These are phyloP conservation scores for Diplodus sargus DNA, from an alignment of 2,797 vertebrate species.

Conservation along the genomic window DNA sequence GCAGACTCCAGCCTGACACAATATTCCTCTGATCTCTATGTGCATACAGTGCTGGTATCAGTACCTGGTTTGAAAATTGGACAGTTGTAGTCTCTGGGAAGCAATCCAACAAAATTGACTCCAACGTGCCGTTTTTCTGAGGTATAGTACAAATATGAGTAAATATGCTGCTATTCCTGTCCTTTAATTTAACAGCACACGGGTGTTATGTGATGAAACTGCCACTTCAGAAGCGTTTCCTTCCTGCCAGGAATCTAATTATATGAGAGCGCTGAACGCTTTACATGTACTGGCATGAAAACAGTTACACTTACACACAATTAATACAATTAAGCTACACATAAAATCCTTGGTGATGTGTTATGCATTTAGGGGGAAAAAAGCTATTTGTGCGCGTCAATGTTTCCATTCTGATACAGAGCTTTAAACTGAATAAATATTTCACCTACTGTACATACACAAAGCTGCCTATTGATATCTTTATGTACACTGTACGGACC, in stretches of 20 bases:
- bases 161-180: constrained; percentile 25
- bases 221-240: constrained; percentile 29
- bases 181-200: constrained; percentile 9
- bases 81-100: not conserved
- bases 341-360: not conserved
- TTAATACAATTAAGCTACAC: constrained; percentile 12
- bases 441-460: not conserved
- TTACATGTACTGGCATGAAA: constrained; percentile 21
- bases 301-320: constrained; percentile 13
- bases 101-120: constrained; percentile 12
- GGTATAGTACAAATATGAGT: constrained; percentile 10
- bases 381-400: not conserved
- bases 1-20: not conserved
- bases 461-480: not conserved
- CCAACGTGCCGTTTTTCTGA: not conserved
- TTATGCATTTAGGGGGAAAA: not conserved
- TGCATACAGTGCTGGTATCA: not conserved
- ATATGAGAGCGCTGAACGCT: constrained; percentile 1
- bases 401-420: not conserved
- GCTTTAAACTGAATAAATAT: not conserved
- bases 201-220: not conserved
- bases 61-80: not conserved
- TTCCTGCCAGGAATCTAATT: constrained; percentile 29
- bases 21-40: constrained; percentile 18
- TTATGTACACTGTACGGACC: no score